A percentile compares a stretch with the other conserved stretches of the same genome.
Evolutionary conservation across 2,797 vertebrate species (phyloP).

Genomic region (Sebastes oblongus): DNA sequence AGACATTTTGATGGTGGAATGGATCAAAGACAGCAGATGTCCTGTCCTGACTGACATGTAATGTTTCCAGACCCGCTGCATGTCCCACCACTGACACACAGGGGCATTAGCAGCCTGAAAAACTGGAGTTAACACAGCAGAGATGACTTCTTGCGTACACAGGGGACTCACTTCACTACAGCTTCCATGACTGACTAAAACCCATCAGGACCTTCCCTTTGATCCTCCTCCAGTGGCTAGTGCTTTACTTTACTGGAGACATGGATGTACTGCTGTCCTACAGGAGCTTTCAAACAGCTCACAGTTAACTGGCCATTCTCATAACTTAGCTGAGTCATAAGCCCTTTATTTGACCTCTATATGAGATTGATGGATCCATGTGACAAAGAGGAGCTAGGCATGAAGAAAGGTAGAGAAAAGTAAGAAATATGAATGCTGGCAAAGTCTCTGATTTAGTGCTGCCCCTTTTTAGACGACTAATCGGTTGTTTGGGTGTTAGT

Average conservation of each 20-base stretch:
- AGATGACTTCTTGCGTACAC: constrained; percentile 39
- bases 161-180: constrained; percentile 41
- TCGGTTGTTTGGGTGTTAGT: too few species aligned
- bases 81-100: constrained; percentile 41
- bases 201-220: constrained; percentile 54
- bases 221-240: constrained; percentile 59
- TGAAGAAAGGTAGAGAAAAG: constrained; percentile 4
- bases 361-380: constrained; percentile 39
- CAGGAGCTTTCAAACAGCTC: constrained; percentile 41
- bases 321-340: constrained; percentile 52
- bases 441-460: background rate
- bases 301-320: constrained; percentile 33
- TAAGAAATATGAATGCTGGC: background rate
- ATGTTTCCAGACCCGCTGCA: constrained; percentile 38
- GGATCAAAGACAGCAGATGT: constrained; percentile 60
- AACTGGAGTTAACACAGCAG: constrained; percentile 39
- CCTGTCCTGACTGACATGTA: constrained; percentile 42
- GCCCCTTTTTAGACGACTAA: too few species aligned
- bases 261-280: constrained; percentile 43
- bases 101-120: constrained; percentile 26
- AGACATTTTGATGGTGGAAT: constrained; percentile 29
- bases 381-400: constrained; percentile 9
- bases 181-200: constrained; percentile 53
- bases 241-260: constrained; percentile 45
- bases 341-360: constrained; percentile 51